Conservation (phyloP, 2,797 vertebrate genomes). For the Pangasius larnaudii region DNA sequence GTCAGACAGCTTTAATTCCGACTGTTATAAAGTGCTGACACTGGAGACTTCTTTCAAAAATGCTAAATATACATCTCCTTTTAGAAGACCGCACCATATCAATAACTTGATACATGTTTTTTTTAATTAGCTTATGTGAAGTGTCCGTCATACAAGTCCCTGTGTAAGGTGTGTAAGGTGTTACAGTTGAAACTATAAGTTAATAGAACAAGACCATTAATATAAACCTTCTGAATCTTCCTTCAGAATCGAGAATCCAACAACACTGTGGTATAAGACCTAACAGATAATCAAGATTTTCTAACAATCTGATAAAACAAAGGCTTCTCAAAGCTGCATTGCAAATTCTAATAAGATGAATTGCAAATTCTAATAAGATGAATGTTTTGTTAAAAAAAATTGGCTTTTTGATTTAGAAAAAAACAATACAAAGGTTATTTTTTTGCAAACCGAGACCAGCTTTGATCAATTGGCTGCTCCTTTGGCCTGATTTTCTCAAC, state of each 20-base stretch:
- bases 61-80: not conserved
- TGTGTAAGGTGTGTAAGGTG: not conserved
- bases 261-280: conserved; percentile 22
- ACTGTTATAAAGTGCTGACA: not conserved
- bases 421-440: conserved; percentile 43
- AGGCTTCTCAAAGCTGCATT: conserved; percentile 86
- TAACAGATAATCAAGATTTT: not conserved
- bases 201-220: not conserved
- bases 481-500: conserved; percentile 87
- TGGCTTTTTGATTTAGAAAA: conserved; percentile 62
- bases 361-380: conserved; percentile 70
- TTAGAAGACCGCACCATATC: not conserved
- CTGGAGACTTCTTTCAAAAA: not conserved
- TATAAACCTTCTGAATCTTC: not conserved
- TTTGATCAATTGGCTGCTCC: conserved; percentile 82
- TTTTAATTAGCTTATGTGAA: not conserved
- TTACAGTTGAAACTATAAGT: not conserved
- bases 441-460: conserved; percentile 51
- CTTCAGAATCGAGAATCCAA: not conserved
- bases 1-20: not conserved
- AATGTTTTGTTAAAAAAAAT: conserved; percentile 56
- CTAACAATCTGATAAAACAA: conserved; percentile 37
- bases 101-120: not conserved
- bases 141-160: not conserved
- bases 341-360: conserved; percentile 68